Percentiles rank a stretch among this genome's conserved stretches.
phyloP scores from a whole-genome alignment of 2,888 invertebrate species.

The Bhutanitis thaidina region DNA sequence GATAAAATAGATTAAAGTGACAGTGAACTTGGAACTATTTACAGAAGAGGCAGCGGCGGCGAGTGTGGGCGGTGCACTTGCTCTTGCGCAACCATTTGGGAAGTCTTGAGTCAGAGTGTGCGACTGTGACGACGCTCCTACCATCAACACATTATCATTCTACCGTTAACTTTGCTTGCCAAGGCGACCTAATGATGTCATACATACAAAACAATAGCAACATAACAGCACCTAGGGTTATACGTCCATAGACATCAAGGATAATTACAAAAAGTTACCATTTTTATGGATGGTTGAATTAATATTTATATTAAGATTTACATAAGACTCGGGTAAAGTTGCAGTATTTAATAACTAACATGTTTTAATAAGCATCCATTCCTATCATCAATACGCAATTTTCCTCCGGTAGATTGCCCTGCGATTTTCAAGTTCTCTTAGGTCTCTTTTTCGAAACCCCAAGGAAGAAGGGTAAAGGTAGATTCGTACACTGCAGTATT shows the following conservation, averaged over 20 bases:
- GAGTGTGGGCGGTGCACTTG: constrained; percentile 59
- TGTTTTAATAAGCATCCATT: no score
- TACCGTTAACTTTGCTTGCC: constrained; percentile 66
- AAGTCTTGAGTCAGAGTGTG: constrained; percentile 42
- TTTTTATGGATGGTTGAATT: no score
- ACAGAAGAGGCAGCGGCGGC: constrained; percentile 35
- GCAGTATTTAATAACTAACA: no score
- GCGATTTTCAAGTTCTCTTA: no score
- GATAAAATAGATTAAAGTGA: constrained; percentile 41
- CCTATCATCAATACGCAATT: no score
- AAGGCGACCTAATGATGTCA: constrained; percentile 51
- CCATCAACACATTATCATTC: constrained; percentile 66
- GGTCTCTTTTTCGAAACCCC: no score
- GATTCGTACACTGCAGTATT: no score
- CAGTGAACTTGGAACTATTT: constrained; percentile 67
- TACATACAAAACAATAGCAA: constrained; percentile 39
- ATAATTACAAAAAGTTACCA: not conserved
- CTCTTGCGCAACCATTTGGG: constrained; percentile 67
- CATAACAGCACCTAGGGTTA: constrained; percentile 22
- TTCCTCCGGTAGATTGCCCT: no score
- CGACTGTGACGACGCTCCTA: constrained; percentile 52
- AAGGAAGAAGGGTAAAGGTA: no score
- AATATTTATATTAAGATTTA: no score
- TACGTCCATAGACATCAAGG: constrained; percentile 1
- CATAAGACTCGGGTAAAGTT: no score